A percentile compares a stretch with the other conserved stretches of the same genome.
Evolutionary conservation across 2,113 vertebrate species (phyloP).

Genomic region (Ptilonorhynchus violaceus): DNA sequence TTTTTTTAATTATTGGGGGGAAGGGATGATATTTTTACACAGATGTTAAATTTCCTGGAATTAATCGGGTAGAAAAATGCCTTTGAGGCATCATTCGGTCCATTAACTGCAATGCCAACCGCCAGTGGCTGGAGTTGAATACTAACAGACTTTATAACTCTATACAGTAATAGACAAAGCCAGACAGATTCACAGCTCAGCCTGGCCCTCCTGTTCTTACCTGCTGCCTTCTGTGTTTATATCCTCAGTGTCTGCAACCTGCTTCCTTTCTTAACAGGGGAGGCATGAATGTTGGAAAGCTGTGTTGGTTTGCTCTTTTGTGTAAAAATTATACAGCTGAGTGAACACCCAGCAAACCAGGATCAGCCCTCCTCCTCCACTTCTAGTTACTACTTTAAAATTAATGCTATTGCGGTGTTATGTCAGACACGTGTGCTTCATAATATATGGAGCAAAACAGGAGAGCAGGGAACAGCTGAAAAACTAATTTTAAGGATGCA

Average conservation of each 20-base stretch:
- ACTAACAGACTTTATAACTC: slow-evolving; percentile 39
- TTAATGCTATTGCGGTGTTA: neutral
- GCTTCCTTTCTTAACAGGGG: neutral
- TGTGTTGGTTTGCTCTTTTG: neutral
- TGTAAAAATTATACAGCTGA: slow-evolving; percentile 17
- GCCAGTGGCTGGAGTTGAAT: slow-evolving; percentile 34
- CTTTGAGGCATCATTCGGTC: slow-evolving; percentile 44
- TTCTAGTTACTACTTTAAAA: slow-evolving; percentile 23
- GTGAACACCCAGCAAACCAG: slow-evolving; percentile 11
- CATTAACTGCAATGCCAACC: slow-evolving; percentile 47
- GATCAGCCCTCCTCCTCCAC: neutral
- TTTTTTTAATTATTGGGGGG: neutral
- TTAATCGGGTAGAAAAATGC: slow-evolving; percentile 54
- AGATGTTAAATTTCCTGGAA: slow-evolving; percentile 53
- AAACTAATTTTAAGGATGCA: neutral
- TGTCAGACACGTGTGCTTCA: neutral
- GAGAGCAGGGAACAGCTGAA: neutral
- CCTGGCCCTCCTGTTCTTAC: slow-evolving; percentile 5
- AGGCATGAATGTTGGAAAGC: neutral
- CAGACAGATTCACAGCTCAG: slow-evolving; percentile 18
- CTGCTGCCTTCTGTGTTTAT: slow-evolving; percentile 28
- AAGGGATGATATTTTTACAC: neutral
- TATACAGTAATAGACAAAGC: slow-evolving; percentile 21
- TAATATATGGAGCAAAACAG: neutral
- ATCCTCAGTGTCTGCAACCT: neutral